Evolutionary conservation across 2,797 vertebrate genomes (phyloP), one percentile per base, ranked within the genome.

Genomic region (Myripristis jacobus): DNA sequence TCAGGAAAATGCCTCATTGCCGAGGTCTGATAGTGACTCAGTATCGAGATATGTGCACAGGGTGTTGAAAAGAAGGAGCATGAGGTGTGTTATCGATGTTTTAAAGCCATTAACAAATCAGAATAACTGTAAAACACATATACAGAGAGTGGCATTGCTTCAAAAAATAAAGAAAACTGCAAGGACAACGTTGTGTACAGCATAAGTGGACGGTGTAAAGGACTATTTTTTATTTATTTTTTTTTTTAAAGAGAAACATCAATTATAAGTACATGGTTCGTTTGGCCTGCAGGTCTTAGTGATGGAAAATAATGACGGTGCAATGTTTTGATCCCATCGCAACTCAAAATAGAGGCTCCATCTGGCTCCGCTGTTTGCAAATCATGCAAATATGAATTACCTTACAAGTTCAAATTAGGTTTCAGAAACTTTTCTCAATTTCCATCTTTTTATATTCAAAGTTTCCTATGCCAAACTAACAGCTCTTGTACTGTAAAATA

Each of bases 321-420:
- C 77, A 79, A 50, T 59, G 66, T 85, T 72, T 47, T 77, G 70
- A 83, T 85, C 58, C 66, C 53, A 48, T 75, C 59, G 34, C 19
- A 52, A 77, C 64, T 70, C 72, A 31, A 79, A 82, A 84, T 67
- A 81, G 19, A 82, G 80, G 76, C 13, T 22, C n/a, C 61, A 15
- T 72, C 59, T 68, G 62, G n/a, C 46, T 70, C 31, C 68, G 13
- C 0, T 86, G 74, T 86, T 86, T 75, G 66, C 68, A 83, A 77
- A 59, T 54, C 69, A 82, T 66, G 61, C 72, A 79, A 38, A 79
- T 66, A 11, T 70, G 53, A n/a, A 47, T 19, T 19, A 47, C 16
- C 8, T 18, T 18, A 47, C 6, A 79, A 86, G 79, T 83, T 83
- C 60, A 83, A 74, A 82, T 69, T 6, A 52, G 66, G 53, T 64